Conservation (phyloP, 2,797 vertebrate genomes). For the Sebastes alutus region DNA sequence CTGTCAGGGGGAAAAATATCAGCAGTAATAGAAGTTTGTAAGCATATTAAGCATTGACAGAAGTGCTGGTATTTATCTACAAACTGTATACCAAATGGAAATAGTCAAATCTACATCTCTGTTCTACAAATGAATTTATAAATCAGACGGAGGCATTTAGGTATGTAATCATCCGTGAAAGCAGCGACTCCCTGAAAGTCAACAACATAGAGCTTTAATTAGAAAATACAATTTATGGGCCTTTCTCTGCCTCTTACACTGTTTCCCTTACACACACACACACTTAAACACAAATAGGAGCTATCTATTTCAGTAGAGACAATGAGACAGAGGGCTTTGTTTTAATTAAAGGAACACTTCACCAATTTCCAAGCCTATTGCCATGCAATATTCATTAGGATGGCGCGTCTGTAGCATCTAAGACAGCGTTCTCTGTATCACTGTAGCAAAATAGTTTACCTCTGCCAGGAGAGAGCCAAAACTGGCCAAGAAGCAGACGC, state of each 20-base stretch:
- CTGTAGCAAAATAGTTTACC: not conserved
- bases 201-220: constrained; percentile 59
- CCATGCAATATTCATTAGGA: constrained; percentile 4
- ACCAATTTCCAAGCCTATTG: constrained; percentile 1
- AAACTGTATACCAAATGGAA: not conserved
- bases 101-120: constrained; percentile 33
- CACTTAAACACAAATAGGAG: constrained; percentile 1
- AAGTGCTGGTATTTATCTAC: not conserved
- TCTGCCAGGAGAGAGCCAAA: not conserved
- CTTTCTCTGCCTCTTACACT: constrained; percentile 20
- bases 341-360: constrained; percentile 38
- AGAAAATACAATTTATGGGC: constrained; percentile 42
- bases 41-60: constrained; percentile 9
- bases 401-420: not conserved
- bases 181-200: constrained; percentile 44
- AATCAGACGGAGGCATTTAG: constrained; percentile 37
- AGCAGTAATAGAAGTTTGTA: not conserved
- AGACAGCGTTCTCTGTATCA: not conserved
- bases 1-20: not conserved
- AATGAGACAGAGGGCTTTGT: constrained; percentile 12
- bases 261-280: not conserved
- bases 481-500: not conserved
- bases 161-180: constrained; percentile 56
- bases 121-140: constrained; percentile 31
- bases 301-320: constrained; percentile 21